Conservation (phyloP, 2,797 vertebrate genomes). For the Eulemur mongoz region DNA sequence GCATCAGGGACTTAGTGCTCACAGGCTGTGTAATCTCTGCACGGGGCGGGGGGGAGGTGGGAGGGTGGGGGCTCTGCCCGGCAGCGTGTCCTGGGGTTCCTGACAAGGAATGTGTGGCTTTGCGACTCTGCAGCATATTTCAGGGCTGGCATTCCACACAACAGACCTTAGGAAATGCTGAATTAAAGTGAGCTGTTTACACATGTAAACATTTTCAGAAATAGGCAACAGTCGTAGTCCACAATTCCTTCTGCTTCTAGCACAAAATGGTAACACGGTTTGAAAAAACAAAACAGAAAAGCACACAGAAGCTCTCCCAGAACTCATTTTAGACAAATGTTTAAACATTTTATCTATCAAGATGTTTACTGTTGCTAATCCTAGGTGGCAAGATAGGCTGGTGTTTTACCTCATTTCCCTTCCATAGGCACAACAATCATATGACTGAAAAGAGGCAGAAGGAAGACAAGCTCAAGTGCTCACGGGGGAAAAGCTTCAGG, state of each 20-base stretch:
- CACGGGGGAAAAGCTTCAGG: neutral
- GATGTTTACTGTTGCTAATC: accelerated
- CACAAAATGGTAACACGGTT: neutral
- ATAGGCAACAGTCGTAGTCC: accelerated
- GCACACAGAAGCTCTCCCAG: neutral
- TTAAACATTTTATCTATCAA: accelerated
- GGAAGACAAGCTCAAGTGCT: too few relatives aligned
- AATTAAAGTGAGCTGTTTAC: neutral
- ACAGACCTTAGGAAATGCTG: neutral
- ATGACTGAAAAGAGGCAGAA: neutral
- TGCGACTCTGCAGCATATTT: neutral
- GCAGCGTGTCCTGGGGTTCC: accelerated
- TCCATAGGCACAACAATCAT: accelerated
- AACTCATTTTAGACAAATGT: accelerated
- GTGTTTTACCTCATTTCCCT: neutral
- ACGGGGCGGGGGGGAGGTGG: too few relatives aligned
- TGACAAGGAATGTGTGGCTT: neutral
- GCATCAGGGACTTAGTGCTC: neutral
- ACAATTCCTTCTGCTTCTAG: accelerated
- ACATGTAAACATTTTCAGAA: neutral
- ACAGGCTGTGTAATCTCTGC: neutral
- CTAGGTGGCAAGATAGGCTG: neutral
- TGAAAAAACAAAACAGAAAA: neutral
- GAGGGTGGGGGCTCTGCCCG: neutral
- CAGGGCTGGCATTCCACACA: neutral